These are phyloP conservation scores for Chlorocebus sabaeus DNA, from an alignment of 2,113 vertebrate genomes.

Conservation along the genomic window DNA sequence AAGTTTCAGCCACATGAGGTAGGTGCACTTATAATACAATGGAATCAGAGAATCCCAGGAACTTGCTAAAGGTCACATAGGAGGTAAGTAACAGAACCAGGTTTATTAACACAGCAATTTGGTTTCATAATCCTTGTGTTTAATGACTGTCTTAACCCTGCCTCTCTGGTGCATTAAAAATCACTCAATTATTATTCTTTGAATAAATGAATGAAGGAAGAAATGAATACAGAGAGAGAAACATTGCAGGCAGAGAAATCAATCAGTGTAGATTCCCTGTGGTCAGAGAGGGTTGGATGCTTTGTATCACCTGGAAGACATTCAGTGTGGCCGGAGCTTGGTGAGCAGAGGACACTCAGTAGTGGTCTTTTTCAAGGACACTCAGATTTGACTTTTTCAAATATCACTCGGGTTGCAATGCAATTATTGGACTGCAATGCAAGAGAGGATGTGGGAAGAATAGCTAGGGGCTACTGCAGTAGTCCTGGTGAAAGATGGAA, in stretches of 20 bases:
- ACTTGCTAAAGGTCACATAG: background rate
- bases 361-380: background rate
- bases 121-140: background rate
- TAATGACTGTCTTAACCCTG: background rate
- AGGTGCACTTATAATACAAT: background rate
- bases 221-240: rapidly evolving
- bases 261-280: background rate
- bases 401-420: background rate
- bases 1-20: background rate
- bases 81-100: background rate
- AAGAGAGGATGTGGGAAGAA: background rate
- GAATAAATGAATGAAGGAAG: background rate
- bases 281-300: background rate
- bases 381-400: background rate
- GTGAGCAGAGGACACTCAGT: background rate
- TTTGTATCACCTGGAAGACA: background rate
- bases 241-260: background rate
- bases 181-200: background rate
- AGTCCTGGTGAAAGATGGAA: background rate
- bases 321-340: background rate
- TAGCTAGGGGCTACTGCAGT: background rate
- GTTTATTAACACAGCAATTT: background rate
- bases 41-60: background rate
- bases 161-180: background rate
- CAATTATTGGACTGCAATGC: background rate